These are phyloP conservation scores for Caerostris extrusa DNA, from an alignment of 1,140 invertebrate genomes.

Conservation along the genomic window DNA sequence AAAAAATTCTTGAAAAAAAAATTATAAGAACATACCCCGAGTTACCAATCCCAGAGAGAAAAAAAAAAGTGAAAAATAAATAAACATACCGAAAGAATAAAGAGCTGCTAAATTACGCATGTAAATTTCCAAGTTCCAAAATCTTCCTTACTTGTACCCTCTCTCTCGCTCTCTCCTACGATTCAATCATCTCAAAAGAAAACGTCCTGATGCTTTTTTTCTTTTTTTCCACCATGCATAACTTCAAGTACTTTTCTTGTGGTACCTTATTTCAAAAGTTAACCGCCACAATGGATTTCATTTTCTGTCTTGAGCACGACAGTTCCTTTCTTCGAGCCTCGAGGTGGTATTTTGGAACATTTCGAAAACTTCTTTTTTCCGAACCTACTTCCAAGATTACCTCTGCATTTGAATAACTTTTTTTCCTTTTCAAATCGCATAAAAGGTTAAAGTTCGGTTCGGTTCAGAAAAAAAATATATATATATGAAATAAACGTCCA, in stretches of 20 bases:
- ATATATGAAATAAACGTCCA: neutral
- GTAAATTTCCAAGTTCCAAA: constrained; percentile 21
- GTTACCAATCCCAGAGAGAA: neutral
- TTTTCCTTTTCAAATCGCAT: neutral
- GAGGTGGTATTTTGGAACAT: neutral
- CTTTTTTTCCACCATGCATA: neutral
- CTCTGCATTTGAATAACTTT: constrained; percentile 7
- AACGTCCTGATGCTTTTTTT: neutral
- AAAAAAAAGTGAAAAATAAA: neutral
- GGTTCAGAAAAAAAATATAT: neutral
- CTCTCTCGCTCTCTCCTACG: neutral
- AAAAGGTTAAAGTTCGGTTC: neutral
- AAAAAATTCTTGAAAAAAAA: neutral
- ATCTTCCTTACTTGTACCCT: neutral
- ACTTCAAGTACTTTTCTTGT: neutral
- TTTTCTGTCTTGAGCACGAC: constrained; percentile 9
- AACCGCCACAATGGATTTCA: constrained; percentile 35
- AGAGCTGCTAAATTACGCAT: constrained; percentile 23
- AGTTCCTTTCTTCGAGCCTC: neutral
- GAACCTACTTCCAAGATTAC: neutral
- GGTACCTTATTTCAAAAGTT: constrained; percentile 23
- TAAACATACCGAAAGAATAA: neutral
- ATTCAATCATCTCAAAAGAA: constrained; percentile 14
- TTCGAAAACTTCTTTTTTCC: neutral
- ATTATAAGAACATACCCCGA: neutral